Evolutionary conservation across 2,113 vertebrate species (phyloP), one percentile per base, ranked within the genome.

Genomic region (Neodontobutis hainanensis): DNA sequence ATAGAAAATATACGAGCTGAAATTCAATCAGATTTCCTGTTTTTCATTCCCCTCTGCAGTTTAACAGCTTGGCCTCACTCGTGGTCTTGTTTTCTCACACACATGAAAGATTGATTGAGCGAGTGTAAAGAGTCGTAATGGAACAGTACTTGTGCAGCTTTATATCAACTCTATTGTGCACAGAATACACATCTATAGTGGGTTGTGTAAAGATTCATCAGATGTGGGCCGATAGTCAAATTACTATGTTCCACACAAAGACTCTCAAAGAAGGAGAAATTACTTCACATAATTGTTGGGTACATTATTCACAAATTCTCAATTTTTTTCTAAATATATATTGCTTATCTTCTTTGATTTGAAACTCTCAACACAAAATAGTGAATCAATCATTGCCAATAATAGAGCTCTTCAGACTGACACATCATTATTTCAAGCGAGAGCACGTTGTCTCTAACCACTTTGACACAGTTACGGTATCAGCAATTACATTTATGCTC

Each of bases 181-280:
- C 19, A 27, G 19, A 27, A 27, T 27, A 3, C 58, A n/a, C 42
- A 58, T 70, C 78, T 73, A 81, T 73, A 73, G 60, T 59, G n/a
- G 53, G 72, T 66, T 81, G 15, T 51, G 66, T n/a, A 46, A 12
- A 80, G 45, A 73, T 57, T 71, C 49, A 70, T 67, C 65, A 70
- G 19, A 73, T 70, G 65, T 57, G 52, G 65, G 76, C 61, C 36
- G 46, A 16, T 10, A 47, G 45, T 51, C 50, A 59, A 69, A 56
- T 66, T 61, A 38, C 46, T 8, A 0, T 14, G 19, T 43, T 46
- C 53, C 64, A 46, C 45, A 50, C 55, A 51, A 32, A 11, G 35
- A 44, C 44, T 19, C 68, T 34, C 9, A 27, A 5, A 36, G n/a
- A 16, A 48, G 42, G 38, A 11, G 27, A 11, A 51, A 10, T 7